Base-by-base conservation (phyloP, 2,113 vertebrate species). In the Megaceryle maxima region DNA sequence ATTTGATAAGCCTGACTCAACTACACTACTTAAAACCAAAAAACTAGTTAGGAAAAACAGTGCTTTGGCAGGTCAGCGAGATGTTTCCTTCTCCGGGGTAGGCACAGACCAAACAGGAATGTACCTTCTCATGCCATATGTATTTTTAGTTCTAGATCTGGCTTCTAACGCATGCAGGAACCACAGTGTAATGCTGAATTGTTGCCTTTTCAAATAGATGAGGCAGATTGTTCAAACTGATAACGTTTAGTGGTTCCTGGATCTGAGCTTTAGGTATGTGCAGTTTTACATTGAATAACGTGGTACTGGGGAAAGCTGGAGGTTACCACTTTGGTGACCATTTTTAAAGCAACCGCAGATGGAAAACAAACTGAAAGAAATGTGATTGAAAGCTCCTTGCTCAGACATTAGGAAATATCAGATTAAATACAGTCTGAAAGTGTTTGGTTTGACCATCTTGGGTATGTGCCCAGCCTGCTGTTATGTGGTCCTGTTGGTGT, bases 101-200 rank as follows among this genome's bases (percentile, higher is more conserved):
- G 86, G 88, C 77, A 83, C 43, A 64, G 76, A 39, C 39, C 0
- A 0, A 83, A 44, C 56, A 96, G 88, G 90, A 96, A 95, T 82
- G 80, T 57, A 94, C 83, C 69, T 96, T 95, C 86, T 44, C 29
- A 9, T 93, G 86, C 92, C 83, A 53, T 74, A 7, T 72, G 60
- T 96, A 88, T 95, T 96, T 93, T 93, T 81, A 95, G 88, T 83
- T 64, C 48, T 78, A 55, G 76, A 11, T 81, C 93, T 94, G 93
- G 90, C 90, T 94, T 86, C 59, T 94, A 88, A 74, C 75, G 31
- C 72, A 28, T 28, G 68, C 92, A 94, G 84, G 79, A 94, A 64
- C 92, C 0, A 0, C 88, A 44, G 80, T 17, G 56, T 62, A 33
- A 59, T 18, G 6, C 56, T 31, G 69, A 91, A 66, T 53, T 64